A percentile compares a stretch with the other conserved stretches of the same genome.
phyloP scores from a whole-genome alignment of 2,888 invertebrate genomes.

The Tanaodytes sp. region DNA sequence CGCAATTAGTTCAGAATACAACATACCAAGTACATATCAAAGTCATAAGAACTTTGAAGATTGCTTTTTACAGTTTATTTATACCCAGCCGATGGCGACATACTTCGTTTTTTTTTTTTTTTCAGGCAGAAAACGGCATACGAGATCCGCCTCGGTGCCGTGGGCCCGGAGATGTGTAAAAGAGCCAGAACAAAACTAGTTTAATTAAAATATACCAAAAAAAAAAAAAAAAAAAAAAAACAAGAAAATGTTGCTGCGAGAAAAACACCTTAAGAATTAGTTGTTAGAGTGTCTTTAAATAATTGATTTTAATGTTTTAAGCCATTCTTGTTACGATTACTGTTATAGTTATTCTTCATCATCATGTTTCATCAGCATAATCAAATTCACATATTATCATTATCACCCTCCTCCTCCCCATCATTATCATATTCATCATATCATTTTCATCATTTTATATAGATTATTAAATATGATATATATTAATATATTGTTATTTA shows the following conservation, averaged over 20 bases:
- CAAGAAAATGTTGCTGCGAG: constrained; percentile 7
- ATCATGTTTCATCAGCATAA: constrained; percentile 15
- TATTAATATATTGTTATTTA: constrained; percentile 49
- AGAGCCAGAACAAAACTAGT: too few relatives aligned
- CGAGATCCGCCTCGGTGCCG: too few relatives aligned
- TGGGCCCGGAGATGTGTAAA: too few relatives aligned
- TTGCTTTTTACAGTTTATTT: too few relatives aligned
- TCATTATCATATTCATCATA: constrained; percentile 18
- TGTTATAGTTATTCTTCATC: too few relatives aligned
- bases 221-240: not conserved
- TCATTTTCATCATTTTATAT: constrained; percentile 41
- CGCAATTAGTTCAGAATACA: too few relatives aligned
- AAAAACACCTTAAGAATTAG: constrained; percentile 2
- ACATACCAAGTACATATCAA: too few relatives aligned
- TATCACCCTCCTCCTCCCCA: constrained; percentile 9
- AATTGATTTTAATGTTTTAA: constrained; percentile 37
- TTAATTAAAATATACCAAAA: not conserved
- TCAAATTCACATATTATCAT: constrained; percentile 20
- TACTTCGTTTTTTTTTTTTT: too few relatives aligned
- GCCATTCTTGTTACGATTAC: constrained; percentile 36
- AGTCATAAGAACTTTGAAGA: too few relatives aligned
- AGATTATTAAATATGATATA: constrained; percentile 24
- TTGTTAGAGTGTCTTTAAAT: constrained; percentile 18
- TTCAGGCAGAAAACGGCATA: too few relatives aligned
- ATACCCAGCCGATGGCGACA: too few relatives aligned